A percentile compares a stretch with the other conserved stretches of the same genome.
phyloP scores from a whole-genome alignment of 2,888 invertebrate species.

The Fragum fragum region DNA sequence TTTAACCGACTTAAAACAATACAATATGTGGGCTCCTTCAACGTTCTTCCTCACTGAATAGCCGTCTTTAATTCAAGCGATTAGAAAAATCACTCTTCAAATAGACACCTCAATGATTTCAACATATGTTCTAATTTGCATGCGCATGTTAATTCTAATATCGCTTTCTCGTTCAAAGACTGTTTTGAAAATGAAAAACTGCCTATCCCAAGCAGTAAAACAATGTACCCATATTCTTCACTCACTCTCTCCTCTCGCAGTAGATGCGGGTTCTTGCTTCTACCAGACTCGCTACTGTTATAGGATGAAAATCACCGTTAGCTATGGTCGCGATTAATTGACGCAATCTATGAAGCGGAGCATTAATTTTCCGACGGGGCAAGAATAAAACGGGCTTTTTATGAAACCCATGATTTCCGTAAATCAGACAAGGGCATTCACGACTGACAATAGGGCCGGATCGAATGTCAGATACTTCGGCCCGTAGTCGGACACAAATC shows the following conservation, averaged over 20 bases:
- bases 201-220: slow-evolving; percentile 40
- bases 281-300: slow-evolving; percentile 5
- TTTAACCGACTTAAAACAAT: slow-evolving; percentile 48
- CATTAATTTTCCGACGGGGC: slow-evolving; percentile 20
- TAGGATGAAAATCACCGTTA: slow-evolving; percentile 49
- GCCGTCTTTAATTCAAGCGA: slow-evolving; percentile 53
- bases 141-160: slow-evolving; percentile 66
- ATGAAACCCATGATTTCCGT: neutral
- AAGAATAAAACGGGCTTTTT: slow-evolving; percentile 17
- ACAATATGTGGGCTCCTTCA: slow-evolving; percentile 53
- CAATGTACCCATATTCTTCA: slow-evolving; percentile 68
- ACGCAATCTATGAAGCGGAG: slow-evolving; percentile 27
- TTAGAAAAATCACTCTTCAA: slow-evolving; percentile 45
- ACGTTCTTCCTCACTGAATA: slow-evolving; percentile 4
- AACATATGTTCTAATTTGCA: slow-evolving; percentile 69
- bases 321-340: slow-evolving; percentile 47
- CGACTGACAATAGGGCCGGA: neutral
- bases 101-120: slow-evolving; percentile 52
- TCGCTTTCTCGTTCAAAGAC: slow-evolving; percentile 43
- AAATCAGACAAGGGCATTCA: slow-evolving; percentile 16
- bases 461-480: slow-evolving; percentile 5
- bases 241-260: slow-evolving; percentile 17
- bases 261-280: slow-evolving; percentile 37
- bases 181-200: slow-evolving; percentile 28
- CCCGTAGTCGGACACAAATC: neutral